These are phyloP conservation scores for Cataglyphis rosenhaueri DNA, from an alignment of 2,888 invertebrate genomes.

Conservation along the genomic window DNA sequence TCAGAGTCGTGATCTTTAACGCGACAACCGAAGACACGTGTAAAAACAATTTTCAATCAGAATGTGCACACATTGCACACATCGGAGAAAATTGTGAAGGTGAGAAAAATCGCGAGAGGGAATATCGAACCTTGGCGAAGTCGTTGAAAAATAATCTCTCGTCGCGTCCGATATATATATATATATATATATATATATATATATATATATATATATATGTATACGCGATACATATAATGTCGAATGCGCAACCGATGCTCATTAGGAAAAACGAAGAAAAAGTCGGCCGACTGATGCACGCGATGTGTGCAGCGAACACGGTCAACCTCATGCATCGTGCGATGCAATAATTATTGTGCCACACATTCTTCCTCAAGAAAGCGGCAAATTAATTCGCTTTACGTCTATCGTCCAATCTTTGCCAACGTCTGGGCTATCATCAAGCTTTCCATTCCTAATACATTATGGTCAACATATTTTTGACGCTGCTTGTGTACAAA, in stretches of 20 bases:
- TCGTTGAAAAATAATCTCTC: conserved; percentile 53
- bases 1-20: conserved; percentile 34
- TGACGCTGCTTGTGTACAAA: neutral
- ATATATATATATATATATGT: neutral
- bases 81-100: conserved; percentile 47
- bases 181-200: neutral
- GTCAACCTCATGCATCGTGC: conserved; percentile 32
- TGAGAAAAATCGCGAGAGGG: conserved; percentile 46
- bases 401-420: conserved; percentile 45
- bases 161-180: neutral
- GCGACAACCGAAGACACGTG: conserved; percentile 50
- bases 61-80: neutral
- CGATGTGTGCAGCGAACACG: conserved; percentile 35
- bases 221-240: neutral
- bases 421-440: conserved; percentile 38
- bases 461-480: neutral
- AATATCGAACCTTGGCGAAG: conserved; percentile 24
- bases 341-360: conserved; percentile 53
- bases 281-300: conserved; percentile 23
- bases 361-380: conserved; percentile 67
- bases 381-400: conserved; percentile 64
- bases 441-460: conserved; percentile 26
- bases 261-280: conserved; percentile 49
- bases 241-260: conserved; percentile 34
- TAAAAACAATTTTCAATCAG: conserved; percentile 48